Conservation (phyloP, 2,888 invertebrate species). For the Eugnorisma glareosa region DNA sequence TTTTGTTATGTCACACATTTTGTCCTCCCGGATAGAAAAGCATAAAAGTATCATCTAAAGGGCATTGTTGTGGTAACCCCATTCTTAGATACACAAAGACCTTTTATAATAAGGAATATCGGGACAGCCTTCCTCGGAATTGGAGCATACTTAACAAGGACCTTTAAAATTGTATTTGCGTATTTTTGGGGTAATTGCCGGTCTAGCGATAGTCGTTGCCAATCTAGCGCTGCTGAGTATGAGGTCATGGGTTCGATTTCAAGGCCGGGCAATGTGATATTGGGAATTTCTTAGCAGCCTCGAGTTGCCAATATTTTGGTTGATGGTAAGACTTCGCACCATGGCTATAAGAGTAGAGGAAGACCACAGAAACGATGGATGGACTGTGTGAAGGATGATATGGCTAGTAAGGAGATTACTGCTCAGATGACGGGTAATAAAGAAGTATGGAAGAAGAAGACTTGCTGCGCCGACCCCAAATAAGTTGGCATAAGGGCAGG, state of each 20-base stretch:
- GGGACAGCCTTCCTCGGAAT: background rate
- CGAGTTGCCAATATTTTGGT: background rate
- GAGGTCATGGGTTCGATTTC: background rate
- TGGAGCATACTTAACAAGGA: background rate
- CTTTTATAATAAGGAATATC: conserved; percentile 28
- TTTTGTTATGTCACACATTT: background rate
- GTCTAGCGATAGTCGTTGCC: background rate
- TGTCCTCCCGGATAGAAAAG: background rate
- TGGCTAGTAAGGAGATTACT: too few relatives aligned
- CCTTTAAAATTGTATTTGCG: conserved; percentile 1
- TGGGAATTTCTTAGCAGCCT: background rate
- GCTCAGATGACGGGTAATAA: too few relatives aligned
- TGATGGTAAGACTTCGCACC: background rate
- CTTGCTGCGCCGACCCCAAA: too few relatives aligned
- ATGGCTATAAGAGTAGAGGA: too few relatives aligned
- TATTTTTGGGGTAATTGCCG: background rate
- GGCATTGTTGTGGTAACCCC: conserved; percentile 3
- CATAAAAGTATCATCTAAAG: background rate
- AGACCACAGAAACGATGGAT: too few relatives aligned
- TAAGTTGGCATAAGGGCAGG: too few relatives aligned
- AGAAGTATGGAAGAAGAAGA: too few relatives aligned
- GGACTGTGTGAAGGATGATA: too few relatives aligned
- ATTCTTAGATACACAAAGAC: conserved; percentile 9
- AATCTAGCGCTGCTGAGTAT: too few relatives aligned
- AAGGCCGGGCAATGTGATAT: background rate